Conservation (phyloP, 2,888 invertebrate species). For the Agriopis leucophaearia region DNA sequence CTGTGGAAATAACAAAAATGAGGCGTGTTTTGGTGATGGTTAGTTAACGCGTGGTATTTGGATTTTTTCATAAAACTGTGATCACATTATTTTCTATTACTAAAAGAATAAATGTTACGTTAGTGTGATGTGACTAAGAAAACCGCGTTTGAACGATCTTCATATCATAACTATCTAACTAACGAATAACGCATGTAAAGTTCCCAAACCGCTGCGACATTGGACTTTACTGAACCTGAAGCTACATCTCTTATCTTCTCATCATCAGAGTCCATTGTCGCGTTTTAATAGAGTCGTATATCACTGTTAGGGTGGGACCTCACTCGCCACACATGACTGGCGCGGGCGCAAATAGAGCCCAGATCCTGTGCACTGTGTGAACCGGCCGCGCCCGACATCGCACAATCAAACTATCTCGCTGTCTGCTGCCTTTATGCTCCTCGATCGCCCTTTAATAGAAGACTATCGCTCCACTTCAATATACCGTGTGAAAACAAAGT, state of each 20-base stretch:
- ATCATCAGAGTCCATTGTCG: conserved; percentile 43
- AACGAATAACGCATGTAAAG: conserved; percentile 20
- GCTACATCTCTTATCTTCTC: conserved; percentile 36
- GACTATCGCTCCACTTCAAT: conserved; percentile 39
- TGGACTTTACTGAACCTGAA: conserved; percentile 28
- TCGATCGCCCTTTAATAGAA: conserved; percentile 47
- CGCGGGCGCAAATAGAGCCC: conserved; percentile 82
- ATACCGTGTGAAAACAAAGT: conserved; percentile 44
- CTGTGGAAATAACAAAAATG: background rate
- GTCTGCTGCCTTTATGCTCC: conserved; percentile 41
- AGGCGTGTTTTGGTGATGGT: background rate
- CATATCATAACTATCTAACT: conserved; percentile 16
- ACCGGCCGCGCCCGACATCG: conserved; percentile 67
- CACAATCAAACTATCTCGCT: conserved; percentile 59
- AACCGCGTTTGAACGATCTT: conserved; percentile 3
- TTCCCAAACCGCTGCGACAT: conserved; percentile 16
- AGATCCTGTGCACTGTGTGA: conserved; percentile 82
- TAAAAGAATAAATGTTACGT: conserved; percentile 4
- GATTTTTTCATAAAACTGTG: background rate
- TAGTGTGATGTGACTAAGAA: conserved; percentile 10
- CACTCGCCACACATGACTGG: conserved; percentile 69
- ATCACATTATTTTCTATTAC: background rate
- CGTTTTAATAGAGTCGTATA: conserved; percentile 53
- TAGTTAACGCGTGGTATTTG: background rate
- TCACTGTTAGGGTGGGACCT: conserved; percentile 65